These are phyloP conservation scores for Epinephelus moara DNA, from an alignment of 2,113 vertebrate genomes.

Conservation along the genomic window DNA sequence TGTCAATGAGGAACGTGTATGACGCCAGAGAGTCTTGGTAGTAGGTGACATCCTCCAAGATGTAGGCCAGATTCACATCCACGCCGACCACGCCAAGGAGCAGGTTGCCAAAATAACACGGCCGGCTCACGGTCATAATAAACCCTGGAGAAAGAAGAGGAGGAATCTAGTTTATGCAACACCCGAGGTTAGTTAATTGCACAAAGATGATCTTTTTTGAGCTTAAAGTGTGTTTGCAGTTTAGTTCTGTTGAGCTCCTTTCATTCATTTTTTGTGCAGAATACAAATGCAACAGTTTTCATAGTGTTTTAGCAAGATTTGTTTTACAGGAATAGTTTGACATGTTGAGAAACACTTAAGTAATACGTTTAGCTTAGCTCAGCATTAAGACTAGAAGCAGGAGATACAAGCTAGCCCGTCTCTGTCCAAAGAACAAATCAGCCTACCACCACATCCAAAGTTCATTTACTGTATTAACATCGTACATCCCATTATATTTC, in stretches of 20 bases:
- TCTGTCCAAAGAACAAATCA: background rate
- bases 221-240: background rate
- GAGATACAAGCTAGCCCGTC: too few relatives aligned
- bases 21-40: conserved; percentile 98
- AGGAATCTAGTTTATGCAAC: background rate
- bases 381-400: background rate
- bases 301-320: too few relatives aligned
- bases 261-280: background rate
- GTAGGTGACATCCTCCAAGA: conserved; percentile 98
- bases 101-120: conserved; percentile 97
- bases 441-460: background rate
- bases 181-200: background rate
- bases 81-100: conserved; percentile 98
- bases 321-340: too few relatives aligned
- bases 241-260: background rate
- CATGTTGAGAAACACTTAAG: background rate
- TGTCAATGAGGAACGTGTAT: conserved; percentile 98
- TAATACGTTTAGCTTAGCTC: background rate
- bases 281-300: background rate
- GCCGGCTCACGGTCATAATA: conserved; percentile 98
- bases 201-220: background rate
- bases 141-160: conserved; percentile 86
- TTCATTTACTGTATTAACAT: too few relatives aligned
- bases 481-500: background rate
- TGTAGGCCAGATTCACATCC: conserved; percentile 97